These are phyloP conservation scores for Coregonus ussuriensis DNA, from an alignment of 2,797 vertebrate species.

Conservation along the genomic window DNA sequence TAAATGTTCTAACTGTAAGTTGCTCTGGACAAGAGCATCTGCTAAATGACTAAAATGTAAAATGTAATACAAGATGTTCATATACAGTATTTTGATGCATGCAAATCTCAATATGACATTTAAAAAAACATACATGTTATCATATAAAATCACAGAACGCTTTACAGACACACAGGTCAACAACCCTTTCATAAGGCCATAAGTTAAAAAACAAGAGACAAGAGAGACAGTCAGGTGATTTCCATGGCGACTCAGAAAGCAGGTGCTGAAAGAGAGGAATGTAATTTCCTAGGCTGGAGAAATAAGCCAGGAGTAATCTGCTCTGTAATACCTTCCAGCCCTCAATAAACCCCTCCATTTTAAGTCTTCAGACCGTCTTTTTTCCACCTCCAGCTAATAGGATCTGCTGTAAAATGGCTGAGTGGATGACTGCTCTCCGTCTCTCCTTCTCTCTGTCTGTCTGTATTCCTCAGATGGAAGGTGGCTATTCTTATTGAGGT, in stretches of 20 bases:
- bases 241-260: constrained; percentile 73
- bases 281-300: constrained; percentile 83
- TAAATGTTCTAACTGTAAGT: too few relatives aligned
- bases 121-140: not conserved
- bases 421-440: constrained; percentile 79
- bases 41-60: too few relatives aligned
- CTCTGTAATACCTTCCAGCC: constrained; percentile 82
- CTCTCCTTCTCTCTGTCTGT: not conserved
- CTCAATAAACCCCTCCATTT: constrained; percentile 85
- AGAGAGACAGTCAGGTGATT: constrained; percentile 76
- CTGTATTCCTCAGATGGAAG: constrained; percentile 57
- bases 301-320: constrained; percentile 83
- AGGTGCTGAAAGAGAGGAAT: constrained; percentile 70
- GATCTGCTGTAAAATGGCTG: constrained; percentile 83
- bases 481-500: constrained; percentile 76
- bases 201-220: constrained; percentile 55
- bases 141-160: not conserved
- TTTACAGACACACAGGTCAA: not conserved
- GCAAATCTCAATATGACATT: not conserved
- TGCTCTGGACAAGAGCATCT: too few relatives aligned
- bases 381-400: constrained; percentile 76
- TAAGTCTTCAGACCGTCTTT: constrained; percentile 74
- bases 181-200: not conserved
- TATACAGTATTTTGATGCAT: not conserved
- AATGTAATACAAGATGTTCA: not conserved